Evolutionary conservation across 2,888 invertebrate genomes (phyloP).

Genomic region (Stegophylla sp.): DNA sequence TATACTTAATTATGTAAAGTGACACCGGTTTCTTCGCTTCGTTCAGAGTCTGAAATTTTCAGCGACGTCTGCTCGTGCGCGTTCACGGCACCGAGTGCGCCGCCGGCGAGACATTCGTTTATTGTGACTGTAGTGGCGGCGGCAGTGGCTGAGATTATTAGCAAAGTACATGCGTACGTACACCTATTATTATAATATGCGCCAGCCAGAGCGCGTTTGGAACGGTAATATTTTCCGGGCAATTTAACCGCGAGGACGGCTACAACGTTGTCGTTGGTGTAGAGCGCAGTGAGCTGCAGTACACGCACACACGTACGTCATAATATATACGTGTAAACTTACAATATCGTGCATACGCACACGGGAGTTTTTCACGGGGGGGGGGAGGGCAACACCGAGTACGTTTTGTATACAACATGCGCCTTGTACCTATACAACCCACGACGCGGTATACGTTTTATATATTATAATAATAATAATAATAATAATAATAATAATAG

Average conservation of each 20-base stretch:
- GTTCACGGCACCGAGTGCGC: not conserved
- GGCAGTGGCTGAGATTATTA: not conserved
- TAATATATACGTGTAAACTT: not conserved
- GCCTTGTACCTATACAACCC: too few relatives aligned
- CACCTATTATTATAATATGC: not conserved
- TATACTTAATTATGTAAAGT: too few relatives aligned
- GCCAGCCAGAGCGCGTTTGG: not conserved
- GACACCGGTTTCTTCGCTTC: too few relatives aligned
- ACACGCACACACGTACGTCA: not conserved
- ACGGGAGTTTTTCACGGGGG: too few relatives aligned
- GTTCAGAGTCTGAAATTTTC: not conserved
- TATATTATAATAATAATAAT: too few relatives aligned
- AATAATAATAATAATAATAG: too few relatives aligned
- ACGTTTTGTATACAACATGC: too few relatives aligned
- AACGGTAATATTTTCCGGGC: constrained; percentile 20
- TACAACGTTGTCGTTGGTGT: not conserved
- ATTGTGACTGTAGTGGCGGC: not conserved
- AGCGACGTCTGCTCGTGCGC: not conserved
- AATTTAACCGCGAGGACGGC: not conserved
- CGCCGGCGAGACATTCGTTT: not conserved
- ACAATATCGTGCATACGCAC: not conserved
- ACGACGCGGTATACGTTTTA: too few relatives aligned
- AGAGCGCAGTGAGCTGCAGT: not conserved
- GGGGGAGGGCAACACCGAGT: too few relatives aligned
- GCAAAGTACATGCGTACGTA: too few relatives aligned